A percentile compares a stretch with the other conserved stretches of the same genome.
phyloP scores from a whole-genome alignment of 2,888 invertebrate genomes.

The Zonitis immaculata region DNA sequence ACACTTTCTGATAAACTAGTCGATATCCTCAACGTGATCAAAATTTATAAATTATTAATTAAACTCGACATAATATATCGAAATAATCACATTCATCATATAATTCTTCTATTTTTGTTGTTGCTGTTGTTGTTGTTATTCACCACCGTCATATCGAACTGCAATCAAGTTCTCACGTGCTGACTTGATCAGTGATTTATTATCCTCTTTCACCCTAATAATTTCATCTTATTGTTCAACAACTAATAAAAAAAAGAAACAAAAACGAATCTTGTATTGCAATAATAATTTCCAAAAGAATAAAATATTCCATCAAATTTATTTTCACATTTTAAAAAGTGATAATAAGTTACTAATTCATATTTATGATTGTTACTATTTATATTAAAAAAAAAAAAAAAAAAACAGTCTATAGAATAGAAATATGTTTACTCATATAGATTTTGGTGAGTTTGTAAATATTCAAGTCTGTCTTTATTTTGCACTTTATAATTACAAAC shows the following conservation, averaged over 20 bases:
- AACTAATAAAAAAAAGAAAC: background rate
- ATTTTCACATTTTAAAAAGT: too few relatives aligned
- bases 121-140: background rate
- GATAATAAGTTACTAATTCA: background rate
- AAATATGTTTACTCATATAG: conserved; percentile 16
- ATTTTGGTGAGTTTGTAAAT: conserved; percentile 23
- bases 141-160: background rate
- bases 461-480: conserved; percentile 17
- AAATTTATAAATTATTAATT: conserved; percentile 15
- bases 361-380: background rate
- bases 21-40: background rate
- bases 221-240: background rate
- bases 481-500: conserved; percentile 27
- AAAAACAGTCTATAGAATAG: background rate
- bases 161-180: background rate
- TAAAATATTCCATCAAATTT: background rate
- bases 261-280: background rate
- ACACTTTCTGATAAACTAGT: conserved; percentile 14
- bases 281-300: background rate
- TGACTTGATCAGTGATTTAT: background rate
- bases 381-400: too few relatives aligned
- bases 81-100: background rate
- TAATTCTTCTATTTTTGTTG: background rate
- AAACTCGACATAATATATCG: background rate
- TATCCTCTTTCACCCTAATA: background rate